Conservation (phyloP, 53 echinoderm and acorn worm genomes). For the Antedon mediterranea region DNA sequence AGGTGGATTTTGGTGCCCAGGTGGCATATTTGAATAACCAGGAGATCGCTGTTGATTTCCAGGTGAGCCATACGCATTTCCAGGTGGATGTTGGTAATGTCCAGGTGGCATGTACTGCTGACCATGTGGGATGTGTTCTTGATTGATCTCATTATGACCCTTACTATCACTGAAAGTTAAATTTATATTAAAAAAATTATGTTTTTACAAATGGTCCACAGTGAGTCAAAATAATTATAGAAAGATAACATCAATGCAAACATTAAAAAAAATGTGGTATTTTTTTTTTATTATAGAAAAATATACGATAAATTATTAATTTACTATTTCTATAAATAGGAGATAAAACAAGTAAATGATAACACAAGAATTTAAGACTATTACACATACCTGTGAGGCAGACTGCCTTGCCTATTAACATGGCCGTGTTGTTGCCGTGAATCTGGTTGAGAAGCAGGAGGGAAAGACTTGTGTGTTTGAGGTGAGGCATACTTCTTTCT, state of each 20-base stretch:
- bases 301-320: too few relatives aligned
- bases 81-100: not conserved
- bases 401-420: not conserved
- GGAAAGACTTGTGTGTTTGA: conserved; percentile 7
- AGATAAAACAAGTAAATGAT: too few relatives aligned
- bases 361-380: too few relatives aligned
- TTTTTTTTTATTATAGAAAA: too few relatives aligned
- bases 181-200: too few relatives aligned
- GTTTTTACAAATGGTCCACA: too few relatives aligned
- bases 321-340: too few relatives aligned
- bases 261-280: too few relatives aligned
- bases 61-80: not conserved
- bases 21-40: not conserved
- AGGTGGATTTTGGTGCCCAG: too few relatives aligned
- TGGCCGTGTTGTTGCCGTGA: conserved; percentile 8
- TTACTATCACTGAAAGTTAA: too few relatives aligned
- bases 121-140: not conserved
- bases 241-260: too few relatives aligned
- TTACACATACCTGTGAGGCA: not conserved
- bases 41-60: not conserved
- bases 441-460: conserved; percentile 22
- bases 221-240: too few relatives aligned
- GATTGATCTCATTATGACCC: not conserved
- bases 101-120: not conserved
- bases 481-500: not conserved